Percentiles rank a stretch among this genome's conserved stretches.
phyloP scores from a whole-genome alignment of 2,888 invertebrate species.

The Clanis bilineata region DNA sequence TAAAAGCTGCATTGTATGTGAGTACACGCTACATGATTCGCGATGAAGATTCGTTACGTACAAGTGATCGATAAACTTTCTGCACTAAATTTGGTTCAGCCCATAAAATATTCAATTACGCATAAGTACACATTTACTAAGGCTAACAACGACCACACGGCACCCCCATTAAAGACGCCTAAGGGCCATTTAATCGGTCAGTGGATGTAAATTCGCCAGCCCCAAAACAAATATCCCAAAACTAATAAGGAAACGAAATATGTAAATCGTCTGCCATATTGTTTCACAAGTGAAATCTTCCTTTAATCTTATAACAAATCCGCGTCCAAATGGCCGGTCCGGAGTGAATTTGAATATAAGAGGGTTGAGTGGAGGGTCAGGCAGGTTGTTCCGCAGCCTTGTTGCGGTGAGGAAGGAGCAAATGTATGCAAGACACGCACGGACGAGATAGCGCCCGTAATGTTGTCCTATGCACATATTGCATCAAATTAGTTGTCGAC shows the following conservation, averaged over 20 bases:
- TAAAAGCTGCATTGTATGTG: conserved; percentile 32
- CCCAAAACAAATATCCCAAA: conserved; percentile 82
- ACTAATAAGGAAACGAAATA: conserved; percentile 83
- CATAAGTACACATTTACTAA: conserved; percentile 81
- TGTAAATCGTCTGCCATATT: conserved; percentile 82
- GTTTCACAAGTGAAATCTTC: conserved; percentile 83
- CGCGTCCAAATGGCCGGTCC: conserved; percentile 81
- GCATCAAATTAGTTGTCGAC: conserved; percentile 83
- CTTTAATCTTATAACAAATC: conserved; percentile 84
- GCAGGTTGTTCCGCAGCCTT: conserved; percentile 59
- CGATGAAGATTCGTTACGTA: background rate
- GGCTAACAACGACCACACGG: conserved; percentile 81
- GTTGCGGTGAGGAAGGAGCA: conserved; percentile 67
- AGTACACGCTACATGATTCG: conserved; percentile 24
- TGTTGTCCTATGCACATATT: conserved; percentile 83
- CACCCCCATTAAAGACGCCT: conserved; percentile 82
- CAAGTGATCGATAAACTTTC: conserved; percentile 67
- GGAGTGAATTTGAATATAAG: conserved; percentile 77
- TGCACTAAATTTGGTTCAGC: conserved; percentile 69
- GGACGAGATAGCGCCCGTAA: conserved; percentile 76
- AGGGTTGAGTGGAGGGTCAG: conserved; percentile 75
- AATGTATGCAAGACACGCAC: conserved; percentile 82
- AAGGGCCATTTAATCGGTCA: conserved; percentile 83
- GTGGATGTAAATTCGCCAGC: conserved; percentile 80
- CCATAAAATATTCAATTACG: conserved; percentile 82